A percentile compares a stretch with the other conserved stretches of the same genome.
phyloP scores from a whole-genome alignment of 2,888 invertebrate species.

The Sialis lutaria region DNA sequence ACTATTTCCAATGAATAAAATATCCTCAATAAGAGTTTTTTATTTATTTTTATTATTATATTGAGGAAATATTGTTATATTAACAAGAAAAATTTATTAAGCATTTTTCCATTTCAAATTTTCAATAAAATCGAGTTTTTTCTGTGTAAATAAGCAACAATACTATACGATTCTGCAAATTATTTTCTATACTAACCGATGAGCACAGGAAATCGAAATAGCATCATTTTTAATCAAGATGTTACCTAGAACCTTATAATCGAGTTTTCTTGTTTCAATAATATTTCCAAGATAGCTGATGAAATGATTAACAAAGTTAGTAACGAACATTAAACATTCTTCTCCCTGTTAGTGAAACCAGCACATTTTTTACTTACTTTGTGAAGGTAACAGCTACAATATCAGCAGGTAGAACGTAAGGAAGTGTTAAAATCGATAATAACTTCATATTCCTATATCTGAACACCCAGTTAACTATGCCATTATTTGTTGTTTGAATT shows the following conservation, averaged over 20 bases:
- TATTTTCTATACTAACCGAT: no score
- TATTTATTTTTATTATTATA: no score
- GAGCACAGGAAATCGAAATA: no score
- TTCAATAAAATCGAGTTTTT: no score
- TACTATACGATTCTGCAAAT: no score
- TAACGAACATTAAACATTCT: neutral
- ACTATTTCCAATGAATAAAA: no score
- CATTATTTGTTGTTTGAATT: conserved; percentile 82
- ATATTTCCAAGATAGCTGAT: conserved; percentile 24
- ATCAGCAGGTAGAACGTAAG: conserved; percentile 77
- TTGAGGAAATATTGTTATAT: no score
- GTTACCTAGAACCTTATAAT: conserved; percentile 25
- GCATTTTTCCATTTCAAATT: no score
- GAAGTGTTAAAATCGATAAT: conserved; percentile 62
- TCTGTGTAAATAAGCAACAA: no score
- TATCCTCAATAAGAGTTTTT: no score
- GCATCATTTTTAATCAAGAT: conserved; percentile 2
- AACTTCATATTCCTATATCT: conserved; percentile 66
- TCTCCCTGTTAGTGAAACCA: neutral
- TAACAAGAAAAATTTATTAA: no score
- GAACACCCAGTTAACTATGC: conserved; percentile 80
- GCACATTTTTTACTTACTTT: conserved; percentile 49
- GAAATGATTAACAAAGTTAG: conserved; percentile 15
- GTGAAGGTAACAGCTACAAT: conserved; percentile 71
- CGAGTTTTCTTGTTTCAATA: conserved; percentile 23